Evolutionary conservation across 2,113 vertebrate genomes (phyloP).

Genomic region (Hylia prasina): DNA sequence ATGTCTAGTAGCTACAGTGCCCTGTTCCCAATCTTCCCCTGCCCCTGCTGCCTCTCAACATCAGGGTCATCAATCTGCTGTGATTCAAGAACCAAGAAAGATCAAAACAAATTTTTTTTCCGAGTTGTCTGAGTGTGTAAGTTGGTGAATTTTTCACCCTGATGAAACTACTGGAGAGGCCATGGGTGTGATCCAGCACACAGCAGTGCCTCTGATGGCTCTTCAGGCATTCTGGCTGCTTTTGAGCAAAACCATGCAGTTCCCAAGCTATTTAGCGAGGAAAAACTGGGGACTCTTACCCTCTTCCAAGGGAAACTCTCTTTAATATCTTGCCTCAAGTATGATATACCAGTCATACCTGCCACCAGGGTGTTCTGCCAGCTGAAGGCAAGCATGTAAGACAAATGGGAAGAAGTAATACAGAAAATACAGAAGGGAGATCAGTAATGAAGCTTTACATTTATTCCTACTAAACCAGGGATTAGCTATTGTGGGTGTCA

Average conservation of each 20-base stretch:
- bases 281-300: accelerated
- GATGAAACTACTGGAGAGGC: neutral
- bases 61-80: neutral
- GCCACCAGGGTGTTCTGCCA: neutral
- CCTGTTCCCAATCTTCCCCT: neutral
- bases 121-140: neutral
- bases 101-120: neutral
- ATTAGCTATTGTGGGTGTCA: neutral
- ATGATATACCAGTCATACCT: neutral
- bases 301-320: neutral
- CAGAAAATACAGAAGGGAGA: neutral
- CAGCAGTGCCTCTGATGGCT: neutral
- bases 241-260: neutral
- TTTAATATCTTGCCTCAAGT: neutral
- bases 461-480: neutral
- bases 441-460: neutral
- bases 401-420: neutral
- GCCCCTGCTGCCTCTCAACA: neutral
- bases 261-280: neutral
- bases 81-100: neutral
- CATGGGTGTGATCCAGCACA: neutral
- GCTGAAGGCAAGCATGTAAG: neutral
- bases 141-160: neutral
- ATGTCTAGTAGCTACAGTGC: neutral
- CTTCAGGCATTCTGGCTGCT: neutral